Base-by-base conservation (phyloP, 64 coral and sea anemone genomes). In the Stichodactyla helianthus region DNA sequence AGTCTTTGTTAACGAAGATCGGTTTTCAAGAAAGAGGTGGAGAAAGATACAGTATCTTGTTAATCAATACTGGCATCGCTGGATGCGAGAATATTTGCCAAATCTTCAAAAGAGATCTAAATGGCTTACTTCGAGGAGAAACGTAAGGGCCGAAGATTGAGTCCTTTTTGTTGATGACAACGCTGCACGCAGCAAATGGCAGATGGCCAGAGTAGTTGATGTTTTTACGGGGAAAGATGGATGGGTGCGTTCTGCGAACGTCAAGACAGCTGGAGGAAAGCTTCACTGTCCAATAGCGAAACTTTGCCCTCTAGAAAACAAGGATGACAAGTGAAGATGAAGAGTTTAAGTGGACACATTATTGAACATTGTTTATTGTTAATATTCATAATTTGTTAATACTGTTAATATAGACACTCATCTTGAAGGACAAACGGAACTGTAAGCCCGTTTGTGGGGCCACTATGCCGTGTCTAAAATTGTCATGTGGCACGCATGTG, bases 1-100 rank as follows among this genome's bases (percentile, higher is more conserved):
- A 10, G 19, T 68, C 11, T 93, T 89, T 51, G 82, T 83, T 51
- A 55, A 77, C 68, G 27, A 77, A 55, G 90, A 92, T 52, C 15
- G 6, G 8, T 91, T 68, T 35, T 23, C 77, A 14, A 57, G 78
- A 57, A 82, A 83, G 15, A 25, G 61, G 16, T 87, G 84, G 84
- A 78, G 58, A 12, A 50, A 82, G 77, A 67, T 87, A 4, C 85
- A 81, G 52, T 86, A 86, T 12, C 8, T 86, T 8, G 63, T 82
- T 14, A 70, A 92, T 51, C 10, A 64, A 4, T 92, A 87, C 64
- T 92, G 82, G 81, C 82, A 83, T 18, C 55, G 79, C 2, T 92
- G 86, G 86, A 77, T 51, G 12, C 35, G 9, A 13, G 76, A 86
- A 51, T 91, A 91, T 60, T 50, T 92, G 17, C 78, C n/a, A 1